These are phyloP conservation scores for Andrena praecox DNA, from an alignment of 2,888 invertebrate genomes.

Conservation along the genomic window DNA sequence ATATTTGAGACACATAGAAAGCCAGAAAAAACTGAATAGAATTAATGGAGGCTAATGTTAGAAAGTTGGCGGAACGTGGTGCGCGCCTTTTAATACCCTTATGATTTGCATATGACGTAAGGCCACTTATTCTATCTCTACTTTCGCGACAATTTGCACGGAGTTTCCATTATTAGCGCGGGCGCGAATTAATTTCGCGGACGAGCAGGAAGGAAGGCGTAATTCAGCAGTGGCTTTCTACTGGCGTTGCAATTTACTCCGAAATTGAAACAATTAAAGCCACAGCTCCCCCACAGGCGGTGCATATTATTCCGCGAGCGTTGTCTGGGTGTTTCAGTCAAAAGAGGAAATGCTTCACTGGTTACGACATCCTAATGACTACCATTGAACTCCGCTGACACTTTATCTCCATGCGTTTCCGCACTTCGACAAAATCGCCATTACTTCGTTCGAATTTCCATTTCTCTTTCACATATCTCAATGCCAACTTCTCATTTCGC, in stretches of 20 bases:
- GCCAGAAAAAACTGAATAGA: not conserved
- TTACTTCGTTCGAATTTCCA: not conserved
- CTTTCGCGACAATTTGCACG: conserved; percentile 67
- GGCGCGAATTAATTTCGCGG: conserved; percentile 73
- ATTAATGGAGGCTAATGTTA: not conserved
- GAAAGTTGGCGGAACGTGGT: not conserved
- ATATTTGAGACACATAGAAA: not conserved
- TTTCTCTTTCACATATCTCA: not conserved
- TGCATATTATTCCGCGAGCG: conserved; percentile 67
- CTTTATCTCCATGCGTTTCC: conserved; percentile 19
- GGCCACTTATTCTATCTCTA: conserved; percentile 20
- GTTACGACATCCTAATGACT: conserved; percentile 51
- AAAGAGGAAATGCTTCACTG: conserved; percentile 57
- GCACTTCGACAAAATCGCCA: conserved; percentile 10
- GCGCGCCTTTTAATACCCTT: conserved; percentile 11
- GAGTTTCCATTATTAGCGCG: conserved; percentile 69
- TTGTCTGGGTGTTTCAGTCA: conserved; percentile 41
- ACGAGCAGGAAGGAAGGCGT: conserved; percentile 76
- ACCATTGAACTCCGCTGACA: conserved; percentile 25
- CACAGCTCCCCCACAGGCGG: conserved; percentile 44
- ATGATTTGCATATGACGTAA: conserved; percentile 51
- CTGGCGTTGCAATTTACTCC: conserved; percentile 68
- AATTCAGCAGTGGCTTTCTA: conserved; percentile 73
- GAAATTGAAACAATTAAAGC: conserved; percentile 77
- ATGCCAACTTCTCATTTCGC: too few species aligned